phyloP scores from a whole-genome alignment of 1,140 invertebrate species.

The Ceratina calcarata region DNA sequence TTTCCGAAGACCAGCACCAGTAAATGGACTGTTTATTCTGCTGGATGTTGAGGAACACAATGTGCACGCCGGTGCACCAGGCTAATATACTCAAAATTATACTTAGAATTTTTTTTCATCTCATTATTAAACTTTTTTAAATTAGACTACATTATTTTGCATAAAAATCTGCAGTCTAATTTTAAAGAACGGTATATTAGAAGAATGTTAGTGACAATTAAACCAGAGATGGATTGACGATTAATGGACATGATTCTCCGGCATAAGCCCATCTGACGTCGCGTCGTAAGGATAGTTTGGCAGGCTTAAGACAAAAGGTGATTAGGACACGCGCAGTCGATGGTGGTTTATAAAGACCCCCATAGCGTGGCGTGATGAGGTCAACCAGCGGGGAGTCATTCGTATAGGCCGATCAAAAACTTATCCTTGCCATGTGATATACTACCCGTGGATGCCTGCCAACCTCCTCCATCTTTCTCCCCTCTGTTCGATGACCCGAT shows the following conservation, averaged over 20 bases:
- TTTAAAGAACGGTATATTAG: too few relatives aligned
- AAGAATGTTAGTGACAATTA: too few relatives aligned
- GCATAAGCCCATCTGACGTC: conserved; percentile 12
- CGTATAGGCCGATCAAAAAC: conserved; percentile 76
- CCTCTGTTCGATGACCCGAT: conserved; percentile 53
- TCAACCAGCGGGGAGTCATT: conserved; percentile 78
- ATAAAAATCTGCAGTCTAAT: too few relatives aligned
- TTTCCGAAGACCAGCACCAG: conserved; percentile 61
- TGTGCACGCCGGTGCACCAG: conserved; percentile 71
- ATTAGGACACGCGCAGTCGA: conserved; percentile 74
- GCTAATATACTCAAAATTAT: conserved; percentile 64
- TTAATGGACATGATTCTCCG: conserved; percentile 10
- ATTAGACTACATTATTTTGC: too few relatives aligned
- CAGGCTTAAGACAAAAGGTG: conserved; percentile 76
- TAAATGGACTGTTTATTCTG: conserved; percentile 55
- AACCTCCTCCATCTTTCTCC: conserved; percentile 42
- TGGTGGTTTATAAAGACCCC: conserved; percentile 77
- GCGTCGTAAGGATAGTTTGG: conserved; percentile 65
- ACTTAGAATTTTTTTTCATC: too few relatives aligned
- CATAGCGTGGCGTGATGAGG: conserved; percentile 78
- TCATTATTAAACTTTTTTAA: too few relatives aligned
- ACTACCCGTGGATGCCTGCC: conserved; percentile 69
- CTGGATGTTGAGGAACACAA: conserved; percentile 71
- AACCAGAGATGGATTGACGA: not conserved
- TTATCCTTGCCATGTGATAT: conserved; percentile 76